These are phyloP conservation scores for Periparus ater DNA, from an alignment of 2,797 vertebrate species.

Conservation along the genomic window DNA sequence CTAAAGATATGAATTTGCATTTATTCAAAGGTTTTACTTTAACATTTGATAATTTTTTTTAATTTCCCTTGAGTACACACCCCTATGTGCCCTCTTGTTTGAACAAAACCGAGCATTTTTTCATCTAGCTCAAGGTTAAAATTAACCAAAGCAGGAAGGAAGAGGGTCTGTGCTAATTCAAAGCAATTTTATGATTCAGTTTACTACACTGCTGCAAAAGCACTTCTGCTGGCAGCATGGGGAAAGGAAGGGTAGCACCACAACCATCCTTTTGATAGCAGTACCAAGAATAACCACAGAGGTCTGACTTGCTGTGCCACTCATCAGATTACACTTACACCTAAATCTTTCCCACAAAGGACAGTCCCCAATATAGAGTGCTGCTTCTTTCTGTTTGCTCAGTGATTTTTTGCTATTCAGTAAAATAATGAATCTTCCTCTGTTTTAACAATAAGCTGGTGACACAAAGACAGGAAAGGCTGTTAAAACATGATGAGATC, in stretches of 20 bases:
- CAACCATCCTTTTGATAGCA: not conserved
- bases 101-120: not conserved
- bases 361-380: not conserved
- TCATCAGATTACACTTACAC: not conserved
- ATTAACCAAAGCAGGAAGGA: not conserved
- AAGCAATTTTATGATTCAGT: not conserved
- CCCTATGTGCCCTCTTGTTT: not conserved
- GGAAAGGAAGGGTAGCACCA: not conserved
- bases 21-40: not conserved
- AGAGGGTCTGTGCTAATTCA: not conserved
- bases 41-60: not conserved
- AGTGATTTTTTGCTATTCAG: not conserved
- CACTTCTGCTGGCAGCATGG: not conserved
- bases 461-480: conserved; percentile 62
- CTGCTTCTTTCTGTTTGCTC: not conserved
- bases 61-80: not conserved
- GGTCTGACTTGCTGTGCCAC: not conserved
- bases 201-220: not conserved
- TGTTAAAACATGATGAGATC: not conserved
- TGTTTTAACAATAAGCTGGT: conserved; percentile 25
- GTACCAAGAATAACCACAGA: not conserved
- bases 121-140: not conserved
- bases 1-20: not conserved
- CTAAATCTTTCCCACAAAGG: not conserved
- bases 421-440: not conserved